A percentile compares a stretch with the other conserved stretches of the same genome.
These are phyloP conservation scores for Rhinophrynus dorsalis DNA, from an alignment of 2,797 vertebrate genomes.

Conservation along the genomic window DNA sequence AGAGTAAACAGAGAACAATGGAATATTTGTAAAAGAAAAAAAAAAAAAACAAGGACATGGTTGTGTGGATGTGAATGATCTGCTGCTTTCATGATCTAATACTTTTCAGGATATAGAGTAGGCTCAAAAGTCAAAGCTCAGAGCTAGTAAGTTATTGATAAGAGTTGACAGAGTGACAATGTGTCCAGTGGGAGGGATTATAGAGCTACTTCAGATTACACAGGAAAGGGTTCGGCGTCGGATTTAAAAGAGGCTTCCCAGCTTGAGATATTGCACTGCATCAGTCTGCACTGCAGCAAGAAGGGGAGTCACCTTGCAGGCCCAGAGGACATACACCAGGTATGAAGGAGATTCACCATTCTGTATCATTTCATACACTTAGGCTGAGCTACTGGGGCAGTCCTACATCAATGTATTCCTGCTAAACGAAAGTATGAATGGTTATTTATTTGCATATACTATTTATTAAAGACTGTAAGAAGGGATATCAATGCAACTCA, in stretches of 20 bases:
- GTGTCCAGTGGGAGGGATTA: conserved; percentile 14
- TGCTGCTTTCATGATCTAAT: background rate
- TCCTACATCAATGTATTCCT: too few relatives aligned
- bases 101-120: background rate
- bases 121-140: conserved; percentile 16
- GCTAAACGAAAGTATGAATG: too few relatives aligned
- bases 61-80: background rate
- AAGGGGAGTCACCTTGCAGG: background rate
- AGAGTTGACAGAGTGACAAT: conserved; percentile 16
- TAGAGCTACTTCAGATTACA: background rate
- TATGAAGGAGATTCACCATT: background rate
- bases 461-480: too few relatives aligned
- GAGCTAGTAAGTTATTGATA: conserved; percentile 13
- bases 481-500: too few relatives aligned
- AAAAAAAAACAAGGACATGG: background rate
- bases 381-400: too few relatives aligned
- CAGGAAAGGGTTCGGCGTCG: background rate
- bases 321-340: conserved; percentile 5
- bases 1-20: background rate
- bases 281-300: background rate
- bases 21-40: background rate
- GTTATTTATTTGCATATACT: too few relatives aligned
- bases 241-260: conserved; percentile 8
- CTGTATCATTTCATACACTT: background rate
- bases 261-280: background rate